Evolutionary conservation across 2,113 vertebrate genomes (phyloP), one percentile per base, ranked within the genome.

Genomic region (Himantopus leucocephalus): DNA sequence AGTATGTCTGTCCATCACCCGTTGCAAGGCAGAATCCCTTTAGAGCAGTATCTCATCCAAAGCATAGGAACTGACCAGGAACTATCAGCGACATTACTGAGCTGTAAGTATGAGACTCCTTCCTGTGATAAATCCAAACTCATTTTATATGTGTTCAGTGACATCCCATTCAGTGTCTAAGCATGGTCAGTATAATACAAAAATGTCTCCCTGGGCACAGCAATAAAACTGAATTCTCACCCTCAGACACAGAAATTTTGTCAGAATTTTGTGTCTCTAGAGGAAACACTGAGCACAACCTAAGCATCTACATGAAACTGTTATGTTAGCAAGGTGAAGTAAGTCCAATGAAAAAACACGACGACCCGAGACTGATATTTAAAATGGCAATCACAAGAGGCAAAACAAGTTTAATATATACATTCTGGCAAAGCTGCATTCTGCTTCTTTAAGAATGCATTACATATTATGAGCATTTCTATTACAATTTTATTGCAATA

Each of bases 401-500:
- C n/a, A 96, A 95, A 96, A 83, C 90, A 84, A 92, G 47, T 79
- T 88, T 92, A 73, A 80, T 47, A 50, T 63, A 77, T 26, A 70
- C 17, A 2, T 48, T 70, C 56, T 92, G 94, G 81, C 62, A 94
- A 87, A 88, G 66, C 59, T 94, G 59, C 55, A 55, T 70, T 89
- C 71, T 73, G 32, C 37, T 70, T 94, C 74, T 92, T 95, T 95
- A 92, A 76, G 77, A 91, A 92, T 41, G 53, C 41, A 78, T 62
- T 78, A 63, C 34, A 68, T 80, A 88, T 80, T 85, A 84, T 76
- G 41, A 97, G 45, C 41, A 82, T 89, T 91, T 66, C 62, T 94
- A 90, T 97, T 92, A 90, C 58, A 96, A 88, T 85, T 95, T 91
- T 88, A 92, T 90, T 94, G 92, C 95, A 95, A 91, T 91, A 88